A percentile compares a stretch with the other conserved stretches of the same genome.
Conservation (phyloP, 2,888 invertebrate genomes). For the Stenoptilia bipunctidactyla region DNA sequence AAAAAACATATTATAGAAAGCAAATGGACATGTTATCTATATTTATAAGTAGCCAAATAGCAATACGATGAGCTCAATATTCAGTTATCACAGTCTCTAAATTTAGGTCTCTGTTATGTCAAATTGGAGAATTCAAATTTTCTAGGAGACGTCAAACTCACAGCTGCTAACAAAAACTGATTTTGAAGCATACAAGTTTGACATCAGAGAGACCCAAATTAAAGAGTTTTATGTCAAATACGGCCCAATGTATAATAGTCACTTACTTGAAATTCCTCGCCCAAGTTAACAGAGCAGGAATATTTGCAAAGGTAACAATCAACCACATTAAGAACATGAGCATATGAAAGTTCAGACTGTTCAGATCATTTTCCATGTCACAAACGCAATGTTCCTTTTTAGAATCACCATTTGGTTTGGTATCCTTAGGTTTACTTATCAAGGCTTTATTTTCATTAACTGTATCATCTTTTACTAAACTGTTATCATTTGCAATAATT, state of each 20-base stretch:
- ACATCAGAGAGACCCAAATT: too few species aligned
- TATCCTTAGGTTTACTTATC: slow-evolving; percentile 6
- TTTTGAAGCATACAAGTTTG: too few species aligned
- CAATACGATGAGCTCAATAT: too few species aligned
- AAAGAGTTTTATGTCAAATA: too few species aligned
- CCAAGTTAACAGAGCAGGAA: slow-evolving; percentile 84
- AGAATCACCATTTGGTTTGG: slow-evolving; percentile 14
- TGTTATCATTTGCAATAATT: background rate
- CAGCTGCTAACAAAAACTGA: too few species aligned
- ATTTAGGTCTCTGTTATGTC: too few species aligned
- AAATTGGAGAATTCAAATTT: too few species aligned
- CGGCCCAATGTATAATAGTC: background rate
- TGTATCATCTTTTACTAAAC: slow-evolving; percentile 7
- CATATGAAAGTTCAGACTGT: slow-evolving; percentile 79
- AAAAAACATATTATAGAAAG: too few species aligned
- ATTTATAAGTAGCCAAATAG: too few species aligned
- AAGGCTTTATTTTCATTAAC: slow-evolving; percentile 7
- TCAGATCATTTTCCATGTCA: slow-evolving; percentile 37
- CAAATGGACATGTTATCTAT: too few species aligned
- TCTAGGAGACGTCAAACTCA: too few species aligned
- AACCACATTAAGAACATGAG: slow-evolving; percentile 79
- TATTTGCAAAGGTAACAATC: slow-evolving; percentile 74
- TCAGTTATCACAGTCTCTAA: too few species aligned
- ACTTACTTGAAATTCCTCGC: slow-evolving; percentile 83
- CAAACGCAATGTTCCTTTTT: slow-evolving; percentile 15